Evolutionary conservation across 2,888 invertebrate species (phyloP).

Genomic region (Metopia argyrocephala): DNA sequence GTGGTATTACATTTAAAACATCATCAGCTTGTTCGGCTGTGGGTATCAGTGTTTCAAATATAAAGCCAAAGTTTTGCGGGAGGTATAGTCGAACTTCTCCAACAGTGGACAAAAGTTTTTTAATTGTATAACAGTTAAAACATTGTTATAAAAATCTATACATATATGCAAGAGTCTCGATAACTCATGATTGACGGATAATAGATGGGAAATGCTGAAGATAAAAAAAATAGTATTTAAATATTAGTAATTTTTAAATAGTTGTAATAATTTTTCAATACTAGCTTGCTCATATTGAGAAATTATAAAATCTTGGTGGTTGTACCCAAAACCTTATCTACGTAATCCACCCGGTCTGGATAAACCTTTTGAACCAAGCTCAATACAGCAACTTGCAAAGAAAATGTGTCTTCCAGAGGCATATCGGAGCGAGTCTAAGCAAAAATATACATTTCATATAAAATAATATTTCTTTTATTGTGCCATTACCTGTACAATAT

Average conservation of each 20-base stretch:
- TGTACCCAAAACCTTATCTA: conserved; percentile 95
- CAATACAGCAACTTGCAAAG: conserved; percentile 95
- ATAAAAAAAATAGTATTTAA: too few species aligned
- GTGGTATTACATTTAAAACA: conserved; percentile 88
- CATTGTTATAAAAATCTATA: conserved; percentile 95
- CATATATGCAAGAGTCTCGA: conserved; percentile 96
- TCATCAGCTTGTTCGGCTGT: conserved; percentile 92
- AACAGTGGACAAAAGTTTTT: conserved; percentile 92
- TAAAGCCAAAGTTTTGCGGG: conserved; percentile 90
- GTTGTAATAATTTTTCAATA: background rate
- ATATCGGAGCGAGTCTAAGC: conserved; percentile 92
- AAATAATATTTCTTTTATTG: background rate
- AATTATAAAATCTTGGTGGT: conserved; percentile 94
- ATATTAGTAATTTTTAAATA: background rate
- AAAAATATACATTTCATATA: background rate
- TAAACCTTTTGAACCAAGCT: conserved; percentile 98
- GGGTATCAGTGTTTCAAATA: conserved; percentile 91
- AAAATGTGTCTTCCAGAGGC: conserved; percentile 96
- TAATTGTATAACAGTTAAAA: conserved; percentile 91
- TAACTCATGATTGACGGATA: conserved; percentile 93
- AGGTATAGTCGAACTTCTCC: conserved; percentile 92
- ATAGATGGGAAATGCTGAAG: conserved; percentile 76
- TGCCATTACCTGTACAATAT: conserved; percentile 89
- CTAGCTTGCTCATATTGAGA: conserved; percentile 89
- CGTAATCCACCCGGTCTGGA: conserved; percentile 95